Conservation (phyloP, 2,797 vertebrate genomes). For the Scyliorhinus canicula region DNA sequence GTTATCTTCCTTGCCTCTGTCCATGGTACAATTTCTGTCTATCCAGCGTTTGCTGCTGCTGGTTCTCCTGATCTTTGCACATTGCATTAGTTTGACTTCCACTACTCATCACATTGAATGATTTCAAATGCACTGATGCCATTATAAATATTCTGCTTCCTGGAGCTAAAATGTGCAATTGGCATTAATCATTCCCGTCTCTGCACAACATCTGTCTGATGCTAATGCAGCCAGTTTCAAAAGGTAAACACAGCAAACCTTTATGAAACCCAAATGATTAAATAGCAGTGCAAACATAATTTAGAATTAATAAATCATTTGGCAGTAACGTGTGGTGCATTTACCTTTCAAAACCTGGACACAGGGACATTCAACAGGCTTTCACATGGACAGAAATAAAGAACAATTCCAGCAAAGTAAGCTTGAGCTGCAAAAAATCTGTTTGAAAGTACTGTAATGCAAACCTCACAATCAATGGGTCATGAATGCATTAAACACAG, state of each 20-base stretch:
- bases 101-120: constrained; percentile 21
- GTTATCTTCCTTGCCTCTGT: not conserved
- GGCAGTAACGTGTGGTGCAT: not conserved
- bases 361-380: constrained; percentile 14
- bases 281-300: not conserved
- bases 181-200: not conserved
- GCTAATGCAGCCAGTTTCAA: not conserved
- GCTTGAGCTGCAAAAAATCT: not conserved
- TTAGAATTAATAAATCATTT: not conserved
- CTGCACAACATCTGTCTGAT: constrained; percentile 7
- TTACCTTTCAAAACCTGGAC: constrained; percentile 25
- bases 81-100: not conserved
- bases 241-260: not conserved
- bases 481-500: not conserved
- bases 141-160: constrained; percentile 11
- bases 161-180: constrained; percentile 20
- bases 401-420: not conserved
- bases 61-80: not conserved
- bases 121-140: not conserved
- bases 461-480: not conserved
- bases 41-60: not conserved
- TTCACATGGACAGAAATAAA: not conserved
- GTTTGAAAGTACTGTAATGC: not conserved
- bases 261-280: not conserved
- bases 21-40: not conserved